A percentile compares a stretch with the other conserved stretches of the same genome.
Conservation (phyloP, 2,797 vertebrate species). For the Lycodopsis pacificus region DNA sequence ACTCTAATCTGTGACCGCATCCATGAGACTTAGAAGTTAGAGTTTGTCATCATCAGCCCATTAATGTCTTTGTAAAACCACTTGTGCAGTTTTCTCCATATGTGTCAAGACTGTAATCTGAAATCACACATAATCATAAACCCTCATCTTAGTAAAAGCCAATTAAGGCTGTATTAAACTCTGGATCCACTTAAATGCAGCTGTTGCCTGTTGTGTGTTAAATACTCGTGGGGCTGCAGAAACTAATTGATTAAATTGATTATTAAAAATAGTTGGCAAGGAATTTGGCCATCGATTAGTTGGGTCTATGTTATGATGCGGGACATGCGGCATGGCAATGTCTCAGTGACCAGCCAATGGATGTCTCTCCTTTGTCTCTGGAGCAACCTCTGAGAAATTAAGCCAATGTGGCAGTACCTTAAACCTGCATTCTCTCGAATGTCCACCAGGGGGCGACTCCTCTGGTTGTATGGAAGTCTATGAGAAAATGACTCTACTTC, state of each 20-base stretch:
- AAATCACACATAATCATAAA: slow-evolving; percentile 76
- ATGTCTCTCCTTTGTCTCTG: too few relatives aligned
- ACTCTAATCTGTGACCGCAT: slow-evolving; percentile 50
- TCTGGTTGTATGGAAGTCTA: too few relatives aligned
- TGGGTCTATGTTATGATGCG: background rate
- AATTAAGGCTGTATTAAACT: slow-evolving; percentile 69
- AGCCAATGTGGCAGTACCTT: too few relatives aligned
- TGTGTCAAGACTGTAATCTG: slow-evolving; percentile 68
- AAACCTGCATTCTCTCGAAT: too few relatives aligned
- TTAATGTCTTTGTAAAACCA: slow-evolving; percentile 76
- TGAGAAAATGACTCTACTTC: too few relatives aligned
- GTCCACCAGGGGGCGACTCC: background rate
- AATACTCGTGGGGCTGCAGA: background rate
- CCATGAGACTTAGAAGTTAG: slow-evolving; percentile 50
- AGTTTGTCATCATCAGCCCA: slow-evolving; percentile 69
- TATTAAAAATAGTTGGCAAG: background rate
- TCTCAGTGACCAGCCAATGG: background rate
- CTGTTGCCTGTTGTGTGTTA: slow-evolving; percentile 30
- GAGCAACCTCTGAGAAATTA: too few relatives aligned
- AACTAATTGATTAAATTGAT: background rate
- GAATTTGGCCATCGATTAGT: background rate
- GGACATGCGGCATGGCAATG: background rate
- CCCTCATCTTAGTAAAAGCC: slow-evolving; percentile 66
- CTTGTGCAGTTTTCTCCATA: slow-evolving; percentile 67
- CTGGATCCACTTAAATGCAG: slow-evolving; percentile 47